Conservation (phyloP, 2,797 vertebrate species). For the Hippocampus kuda region DNA sequence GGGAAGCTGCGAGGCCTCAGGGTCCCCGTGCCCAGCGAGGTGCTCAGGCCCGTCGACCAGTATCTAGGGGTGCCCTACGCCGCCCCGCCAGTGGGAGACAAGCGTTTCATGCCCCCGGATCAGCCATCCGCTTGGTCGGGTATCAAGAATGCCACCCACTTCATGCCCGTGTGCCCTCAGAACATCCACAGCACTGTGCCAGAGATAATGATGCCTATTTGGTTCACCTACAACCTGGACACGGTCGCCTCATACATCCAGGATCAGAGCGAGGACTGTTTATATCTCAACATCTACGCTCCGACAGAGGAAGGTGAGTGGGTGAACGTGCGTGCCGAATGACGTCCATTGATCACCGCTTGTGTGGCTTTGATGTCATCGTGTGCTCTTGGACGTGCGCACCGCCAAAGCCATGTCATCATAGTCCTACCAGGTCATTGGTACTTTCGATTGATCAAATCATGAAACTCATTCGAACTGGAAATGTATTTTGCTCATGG, state of each 20-base stretch:
- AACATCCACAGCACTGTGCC: constrained; percentile 83
- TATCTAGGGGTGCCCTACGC: constrained; percentile 85
- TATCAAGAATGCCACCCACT: constrained; percentile 80
- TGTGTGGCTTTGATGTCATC: constrained; percentile 21
- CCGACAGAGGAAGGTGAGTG: constrained; percentile 83
- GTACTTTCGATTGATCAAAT: background rate
- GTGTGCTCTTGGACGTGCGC: constrained; percentile 14
- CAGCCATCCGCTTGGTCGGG: constrained; percentile 82
- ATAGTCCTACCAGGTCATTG: background rate
- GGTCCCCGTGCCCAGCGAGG: constrained; percentile 79
- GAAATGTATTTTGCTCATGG: background rate
- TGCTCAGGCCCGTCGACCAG: constrained; percentile 72
- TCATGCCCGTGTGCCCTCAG: constrained; percentile 86
- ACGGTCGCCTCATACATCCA: constrained; percentile 84
- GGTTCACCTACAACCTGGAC: constrained; percentile 91
- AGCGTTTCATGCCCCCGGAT: constrained; percentile 81
- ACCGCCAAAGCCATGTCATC: background rate
- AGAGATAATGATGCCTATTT: constrained; percentile 87
- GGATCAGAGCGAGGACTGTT: constrained; percentile 87
- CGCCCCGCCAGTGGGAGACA: constrained; percentile 77
- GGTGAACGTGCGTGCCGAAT: constrained; percentile 6
- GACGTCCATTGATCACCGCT: constrained; percentile 17
- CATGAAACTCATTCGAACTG: background rate
- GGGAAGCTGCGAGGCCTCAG: constrained; percentile 79
- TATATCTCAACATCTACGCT: constrained; percentile 86